Conservation (phyloP, 1,140 invertebrate species). For the Steinernema feltiae region DNA sequence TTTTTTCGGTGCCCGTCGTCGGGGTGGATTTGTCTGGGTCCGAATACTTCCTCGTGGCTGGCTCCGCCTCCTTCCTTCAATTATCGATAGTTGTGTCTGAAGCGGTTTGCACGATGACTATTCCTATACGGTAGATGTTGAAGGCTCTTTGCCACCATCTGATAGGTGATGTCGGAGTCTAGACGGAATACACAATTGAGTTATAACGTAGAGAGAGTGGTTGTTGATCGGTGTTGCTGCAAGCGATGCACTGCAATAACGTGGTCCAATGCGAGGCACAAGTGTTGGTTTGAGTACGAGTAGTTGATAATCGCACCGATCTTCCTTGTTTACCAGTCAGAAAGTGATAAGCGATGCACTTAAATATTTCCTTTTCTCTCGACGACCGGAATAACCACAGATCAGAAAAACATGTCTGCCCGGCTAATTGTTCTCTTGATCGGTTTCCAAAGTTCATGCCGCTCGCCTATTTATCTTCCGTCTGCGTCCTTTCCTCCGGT, state of each 20-base stretch:
- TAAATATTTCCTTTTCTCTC: neutral
- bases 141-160: neutral
- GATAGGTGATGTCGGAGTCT: neutral
- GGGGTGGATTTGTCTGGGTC: slow-evolving; percentile 10
- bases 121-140: neutral
- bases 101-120: neutral
- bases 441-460: neutral
- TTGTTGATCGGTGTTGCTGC: neutral
- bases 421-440: neutral
- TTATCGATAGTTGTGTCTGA: neutral
- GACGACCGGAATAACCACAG: neutral
- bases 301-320: no score
- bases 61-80: slow-evolving; percentile 3
- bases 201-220: neutral
- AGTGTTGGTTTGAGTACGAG: no score
- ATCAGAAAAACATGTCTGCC: slow-evolving; percentile 1
- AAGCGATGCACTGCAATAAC: no score
- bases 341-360: neutral
- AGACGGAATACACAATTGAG: neutral
- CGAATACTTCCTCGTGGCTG: slow-evolving; percentile 2
- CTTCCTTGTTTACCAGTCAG: no score
- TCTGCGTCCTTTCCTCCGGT: neutral
- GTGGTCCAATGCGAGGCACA: no score
- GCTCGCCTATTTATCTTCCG: neutral
- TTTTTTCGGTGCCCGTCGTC: slow-evolving; percentile 9